Base-by-base conservation (phyloP, 1,140 invertebrate genomes). In the Bombus pascuorum region DNA sequence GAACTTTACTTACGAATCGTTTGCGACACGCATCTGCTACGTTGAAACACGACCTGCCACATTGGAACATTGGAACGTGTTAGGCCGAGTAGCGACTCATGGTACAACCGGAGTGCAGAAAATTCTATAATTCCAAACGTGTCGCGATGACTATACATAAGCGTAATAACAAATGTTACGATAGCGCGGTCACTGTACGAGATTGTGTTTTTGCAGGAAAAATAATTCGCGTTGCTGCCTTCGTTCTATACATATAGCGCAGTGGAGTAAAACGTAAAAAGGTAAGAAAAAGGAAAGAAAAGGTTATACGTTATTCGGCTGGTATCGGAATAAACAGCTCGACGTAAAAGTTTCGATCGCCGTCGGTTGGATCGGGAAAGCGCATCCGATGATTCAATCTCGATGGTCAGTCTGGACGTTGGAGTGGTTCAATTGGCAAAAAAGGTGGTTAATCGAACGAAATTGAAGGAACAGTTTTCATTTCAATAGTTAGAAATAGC, bases 341-440 rank as follows among this genome's bases (percentile, higher is more conserved):
- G 78, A 44, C 47, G 73, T 73, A 78, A 81, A 86, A 88, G 86
- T 72, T 78, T 75, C 22, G 37, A 44, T 37, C n/a, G 70, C 9
- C 9, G 25, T 34, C 39, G 62, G 44, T 81, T 66, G 65, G 72
- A 79, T 87, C 34, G 70, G 71, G 37, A 86, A 87, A 78, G 72
- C 74, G 34, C 28, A 25, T 53, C 37, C 68, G 62, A 80, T 88
- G 82, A 88, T 88, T 88, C 65, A 79, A 81, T 89, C 73, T 87
- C 59, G 13, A 70, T 73, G 73, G 62, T 85, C 73, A 32, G 73
- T 81, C 74, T 34, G 62, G 53, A 65, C 65, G 59, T 70, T 53
- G 34, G 32, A 83, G 85, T 25, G 86, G 70, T 65, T 59, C 44
- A 77, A 81, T 89, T 28, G 76, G 65, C 12, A 68, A 71, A 59